phyloP scores from a whole-genome alignment of 2,888 invertebrate genomes.

The Romanomermis culicivorax region DNA sequence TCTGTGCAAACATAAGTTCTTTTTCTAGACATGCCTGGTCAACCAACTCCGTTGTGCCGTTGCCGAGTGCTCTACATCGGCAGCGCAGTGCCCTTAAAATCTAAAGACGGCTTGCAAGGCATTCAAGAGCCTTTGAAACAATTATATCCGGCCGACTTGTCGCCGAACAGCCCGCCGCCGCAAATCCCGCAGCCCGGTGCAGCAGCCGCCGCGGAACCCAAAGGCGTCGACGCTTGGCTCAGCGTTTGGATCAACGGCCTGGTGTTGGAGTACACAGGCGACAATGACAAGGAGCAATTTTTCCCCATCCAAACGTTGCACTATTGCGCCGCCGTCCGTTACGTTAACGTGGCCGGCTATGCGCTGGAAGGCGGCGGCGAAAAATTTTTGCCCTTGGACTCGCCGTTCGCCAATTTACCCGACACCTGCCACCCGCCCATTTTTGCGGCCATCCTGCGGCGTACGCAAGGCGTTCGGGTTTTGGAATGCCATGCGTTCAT shows the following conservation, averaged over 20 bases:
- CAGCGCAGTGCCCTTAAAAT: conserved; percentile 82
- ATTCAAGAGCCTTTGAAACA: conserved; percentile 90
- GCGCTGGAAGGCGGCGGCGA: conserved; percentile 28
- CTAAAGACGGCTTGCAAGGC: conserved; percentile 87
- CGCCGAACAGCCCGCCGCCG: not conserved
- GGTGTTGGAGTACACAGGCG: conserved; percentile 68
- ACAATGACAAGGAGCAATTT: conserved; percentile 75
- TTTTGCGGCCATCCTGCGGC: conserved; percentile 79
- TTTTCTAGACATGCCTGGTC: conserved; percentile 15
- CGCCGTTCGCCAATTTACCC: conserved; percentile 76
- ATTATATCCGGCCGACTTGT: conserved; percentile 75
- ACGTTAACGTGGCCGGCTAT: conserved; percentile 47
- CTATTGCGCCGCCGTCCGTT: conserved; percentile 82
- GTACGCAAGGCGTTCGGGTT: conserved; percentile 82
- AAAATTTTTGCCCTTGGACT: conserved; percentile 70
- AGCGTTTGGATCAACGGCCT: conserved; percentile 93
- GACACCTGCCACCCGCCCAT: conserved; percentile 82
- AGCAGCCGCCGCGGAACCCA: no score
- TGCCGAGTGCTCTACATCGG: conserved; percentile 90
- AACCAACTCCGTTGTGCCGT: conserved; percentile 79
- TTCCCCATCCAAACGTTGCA: conserved; percentile 85
- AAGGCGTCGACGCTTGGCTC: conserved; percentile 83
- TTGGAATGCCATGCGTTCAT: conserved; percentile 97
- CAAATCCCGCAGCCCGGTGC: conserved; percentile 46
- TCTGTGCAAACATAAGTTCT: no score